Base-by-base conservation (phyloP, 30 jellyfish, hydroid and myxozoan species). In the Hydractinia echinata region DNA sequence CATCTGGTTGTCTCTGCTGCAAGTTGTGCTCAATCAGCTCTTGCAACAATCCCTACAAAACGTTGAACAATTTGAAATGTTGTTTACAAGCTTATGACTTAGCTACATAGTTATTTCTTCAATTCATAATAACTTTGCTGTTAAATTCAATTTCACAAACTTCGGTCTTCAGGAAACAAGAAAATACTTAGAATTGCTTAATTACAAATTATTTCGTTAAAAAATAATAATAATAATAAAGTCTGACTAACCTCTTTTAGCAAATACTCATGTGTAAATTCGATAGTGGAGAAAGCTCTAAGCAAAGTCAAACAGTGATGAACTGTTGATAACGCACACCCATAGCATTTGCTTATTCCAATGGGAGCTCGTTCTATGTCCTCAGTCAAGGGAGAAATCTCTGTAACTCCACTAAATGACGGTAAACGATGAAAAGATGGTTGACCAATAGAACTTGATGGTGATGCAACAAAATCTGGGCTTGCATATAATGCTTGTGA, bases 261-360 rank as follows among this genome's bases (percentile, higher is more conserved):
- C 95, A 91, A 83, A 72, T 72, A 54, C 14, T 86, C 72, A 70
- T 86, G 95, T 4, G 97, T 77, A 5, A 86, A 83, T 79, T 82
- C 67, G 58, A 86, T 67, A 10, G 94, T 84, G 6, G 96, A 87
- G 72, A 91, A 58, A 9, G 97, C 97, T 69, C 95, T 82, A 13
- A 91, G 84, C 56, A 91, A 64, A 9, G 96, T 91, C 81, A 91
- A 85, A 56, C 95, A 91, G 68, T 91, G 96, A 53, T 86, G 90
- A 48, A 88, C 89, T 49, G 95, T 91, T 20, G 92, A 77, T 79
- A 91, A 54, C 4, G 91, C 89, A 77, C 97, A 91, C 11, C 97
- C 97, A 73, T 86, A 91, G 83, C 97, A 91, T 55, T 85, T 83
- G 8, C 97, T 86, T 72, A 79, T 66, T 21, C 81, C 53, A n/a